Conservation (phyloP, 2,113 vertebrate genomes). For the Onychostruthus taczanowskii region DNA sequence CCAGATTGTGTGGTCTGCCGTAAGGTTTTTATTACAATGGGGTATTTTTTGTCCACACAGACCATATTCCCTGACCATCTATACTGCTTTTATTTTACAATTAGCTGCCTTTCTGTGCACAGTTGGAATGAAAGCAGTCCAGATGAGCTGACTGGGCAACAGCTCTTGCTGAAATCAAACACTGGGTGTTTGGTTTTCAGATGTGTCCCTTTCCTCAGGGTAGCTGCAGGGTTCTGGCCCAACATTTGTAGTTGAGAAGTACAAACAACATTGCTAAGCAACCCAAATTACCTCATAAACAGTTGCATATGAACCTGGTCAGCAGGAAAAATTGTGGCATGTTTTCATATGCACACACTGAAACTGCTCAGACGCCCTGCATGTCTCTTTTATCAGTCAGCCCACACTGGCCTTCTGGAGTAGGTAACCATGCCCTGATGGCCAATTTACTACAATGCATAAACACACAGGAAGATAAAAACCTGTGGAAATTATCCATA, state of each 20-base stretch:
- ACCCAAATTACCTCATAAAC: background rate
- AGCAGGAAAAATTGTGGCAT: background rate
- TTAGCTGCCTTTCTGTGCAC: rapidly evolving
- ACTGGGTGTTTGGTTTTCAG: background rate
- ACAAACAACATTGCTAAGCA: background rate
- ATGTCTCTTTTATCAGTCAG: background rate
- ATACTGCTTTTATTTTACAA: background rate
- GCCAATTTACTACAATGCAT: background rate
- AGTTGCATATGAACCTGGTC: background rate
- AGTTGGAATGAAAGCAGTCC: background rate
- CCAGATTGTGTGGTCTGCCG: background rate
- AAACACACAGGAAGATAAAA: background rate
- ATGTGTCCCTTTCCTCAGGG: background rate
- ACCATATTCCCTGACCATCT: background rate
- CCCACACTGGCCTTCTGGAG: background rate
- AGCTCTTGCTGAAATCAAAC: background rate
- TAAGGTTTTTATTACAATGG: background rate
- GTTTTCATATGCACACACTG: background rate
- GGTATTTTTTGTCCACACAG: background rate
- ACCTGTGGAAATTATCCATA: background rate
- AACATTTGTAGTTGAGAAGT: background rate
- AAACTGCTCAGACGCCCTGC: background rate
- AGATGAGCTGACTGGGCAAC: background rate
- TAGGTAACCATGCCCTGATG: background rate
- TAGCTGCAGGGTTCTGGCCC: background rate